phyloP scores from a whole-genome alignment of 2,797 vertebrate genomes.

The Gallinago solitaria region DNA sequence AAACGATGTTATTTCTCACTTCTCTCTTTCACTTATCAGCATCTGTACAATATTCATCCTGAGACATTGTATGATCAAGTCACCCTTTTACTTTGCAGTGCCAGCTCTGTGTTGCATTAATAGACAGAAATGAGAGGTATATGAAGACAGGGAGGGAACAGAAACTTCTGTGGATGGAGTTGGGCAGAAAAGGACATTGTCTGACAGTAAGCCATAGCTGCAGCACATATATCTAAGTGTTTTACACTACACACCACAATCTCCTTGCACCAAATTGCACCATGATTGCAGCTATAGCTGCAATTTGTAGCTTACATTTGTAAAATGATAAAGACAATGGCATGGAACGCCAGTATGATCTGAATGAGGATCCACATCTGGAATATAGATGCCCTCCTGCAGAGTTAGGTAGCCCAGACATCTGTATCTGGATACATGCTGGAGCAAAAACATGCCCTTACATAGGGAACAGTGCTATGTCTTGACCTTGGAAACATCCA shows the following conservation, averaged over 20 bases:
- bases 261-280: not conserved
- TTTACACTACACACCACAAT: not conserved
- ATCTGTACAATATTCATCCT: not conserved
- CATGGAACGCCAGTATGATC: not conserved
- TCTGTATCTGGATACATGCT: slow-evolving; percentile 45
- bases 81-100: not conserved
- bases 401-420: slow-evolving; percentile 45
- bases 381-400: slow-evolving; percentile 53
- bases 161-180: not conserved
- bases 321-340: not conserved
- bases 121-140: not conserved
- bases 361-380: slow-evolving; percentile 43
- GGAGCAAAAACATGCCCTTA: slow-evolving; percentile 10
- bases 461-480: not conserved
- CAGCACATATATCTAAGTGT: not conserved
- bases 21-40: not conserved
- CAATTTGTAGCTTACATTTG: not conserved
- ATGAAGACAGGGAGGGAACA: not conserved
- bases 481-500: slow-evolving; percentile 46
- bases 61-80: not conserved
- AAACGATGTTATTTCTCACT: not conserved
- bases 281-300: not conserved
- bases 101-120: not conserved
- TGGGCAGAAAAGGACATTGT: fast-evolving
- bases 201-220: not conserved